Percentiles rank a stretch among this genome's conserved stretches.
Conservation (phyloP, 1,140 invertebrate genomes). For the Euwallacea similis region DNA sequence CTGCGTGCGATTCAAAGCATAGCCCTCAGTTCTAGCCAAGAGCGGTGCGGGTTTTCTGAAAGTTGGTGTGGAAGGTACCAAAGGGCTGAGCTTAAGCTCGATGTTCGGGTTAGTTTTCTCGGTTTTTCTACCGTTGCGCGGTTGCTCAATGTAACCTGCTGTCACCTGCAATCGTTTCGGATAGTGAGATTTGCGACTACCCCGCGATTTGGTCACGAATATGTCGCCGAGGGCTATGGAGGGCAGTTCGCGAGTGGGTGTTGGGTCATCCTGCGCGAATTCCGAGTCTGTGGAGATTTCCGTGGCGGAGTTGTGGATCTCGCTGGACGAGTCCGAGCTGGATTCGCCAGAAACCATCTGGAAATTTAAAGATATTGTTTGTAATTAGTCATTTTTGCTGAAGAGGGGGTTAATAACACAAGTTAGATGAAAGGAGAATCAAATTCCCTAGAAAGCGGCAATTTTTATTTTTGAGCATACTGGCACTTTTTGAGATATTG, state of each 20-base stretch:
- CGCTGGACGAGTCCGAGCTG: conserved; percentile 66
- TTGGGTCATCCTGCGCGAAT: conserved; percentile 79
- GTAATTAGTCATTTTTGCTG: no score
- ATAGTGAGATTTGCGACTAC: conserved; percentile 49
- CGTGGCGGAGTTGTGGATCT: conserved; percentile 79
- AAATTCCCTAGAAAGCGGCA: no score
- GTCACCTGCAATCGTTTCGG: conserved; percentile 66
- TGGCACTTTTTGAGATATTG: no score
- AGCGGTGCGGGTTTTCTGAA: conserved; percentile 52
- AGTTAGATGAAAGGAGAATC: no score
- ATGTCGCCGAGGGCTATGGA: conserved; percentile 68
- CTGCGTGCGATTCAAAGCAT: conserved; percentile 75
- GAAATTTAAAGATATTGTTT: conserved; percentile 23
- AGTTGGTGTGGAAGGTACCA: conserved; percentile 54
- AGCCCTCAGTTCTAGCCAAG: conserved; percentile 66
- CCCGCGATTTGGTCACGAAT: conserved; percentile 57
- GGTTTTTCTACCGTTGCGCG: conserved; percentile 38
- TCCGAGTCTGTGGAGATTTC: conserved; percentile 91
- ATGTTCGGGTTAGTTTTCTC: conserved; percentile 45
- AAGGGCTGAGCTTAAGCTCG: conserved; percentile 58
- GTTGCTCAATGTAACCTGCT: conserved; percentile 45
- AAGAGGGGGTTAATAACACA: no score
- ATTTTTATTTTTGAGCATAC: no score
- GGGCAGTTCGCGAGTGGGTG: conserved; percentile 68
- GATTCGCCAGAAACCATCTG: conserved; percentile 74